Conservation (phyloP, 2,113 vertebrate genomes). For the Thermophis baileyi region DNA sequence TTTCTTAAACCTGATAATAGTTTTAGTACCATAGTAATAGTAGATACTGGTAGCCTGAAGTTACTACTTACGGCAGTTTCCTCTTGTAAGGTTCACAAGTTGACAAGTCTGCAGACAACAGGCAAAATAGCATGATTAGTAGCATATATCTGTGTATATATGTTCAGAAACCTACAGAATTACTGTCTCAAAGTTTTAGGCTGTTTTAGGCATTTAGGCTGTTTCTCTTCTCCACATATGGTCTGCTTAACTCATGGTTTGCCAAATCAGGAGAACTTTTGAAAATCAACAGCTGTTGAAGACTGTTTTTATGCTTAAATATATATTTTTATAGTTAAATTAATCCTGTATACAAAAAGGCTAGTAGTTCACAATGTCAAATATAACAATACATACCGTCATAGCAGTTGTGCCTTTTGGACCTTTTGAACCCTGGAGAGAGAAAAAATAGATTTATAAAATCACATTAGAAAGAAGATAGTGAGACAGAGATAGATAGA, state of each 20-base stretch:
- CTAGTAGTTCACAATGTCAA: background rate
- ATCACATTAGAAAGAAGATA: background rate
- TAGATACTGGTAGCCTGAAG: background rate
- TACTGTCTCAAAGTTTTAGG: background rate
- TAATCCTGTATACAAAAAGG: background rate
- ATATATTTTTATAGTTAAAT: background rate
- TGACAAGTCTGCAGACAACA: constrained; percentile 76
- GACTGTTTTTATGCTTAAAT: background rate
- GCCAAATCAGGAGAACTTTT: background rate
- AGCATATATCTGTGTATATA: background rate
- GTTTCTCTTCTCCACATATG: background rate
- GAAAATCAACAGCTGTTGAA: background rate
- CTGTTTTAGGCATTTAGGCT: background rate
- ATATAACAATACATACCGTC: constrained; percentile 69
- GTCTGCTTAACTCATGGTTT: background rate
- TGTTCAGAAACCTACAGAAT: background rate
- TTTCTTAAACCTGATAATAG: background rate
- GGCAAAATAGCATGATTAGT: background rate
- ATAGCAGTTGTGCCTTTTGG: constrained; percentile 56
- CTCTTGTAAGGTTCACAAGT: constrained; percentile 73
- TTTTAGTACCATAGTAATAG: background rate
- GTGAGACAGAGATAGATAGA: background rate
- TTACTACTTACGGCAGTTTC: constrained; percentile 82
- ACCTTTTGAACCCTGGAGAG: constrained; percentile 77
- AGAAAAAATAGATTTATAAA: constrained; percentile 30